These are phyloP conservation scores for Macrotrachela quadricornifera DNA, from an alignment of 1,140 invertebrate species.

Conservation along the genomic window DNA sequence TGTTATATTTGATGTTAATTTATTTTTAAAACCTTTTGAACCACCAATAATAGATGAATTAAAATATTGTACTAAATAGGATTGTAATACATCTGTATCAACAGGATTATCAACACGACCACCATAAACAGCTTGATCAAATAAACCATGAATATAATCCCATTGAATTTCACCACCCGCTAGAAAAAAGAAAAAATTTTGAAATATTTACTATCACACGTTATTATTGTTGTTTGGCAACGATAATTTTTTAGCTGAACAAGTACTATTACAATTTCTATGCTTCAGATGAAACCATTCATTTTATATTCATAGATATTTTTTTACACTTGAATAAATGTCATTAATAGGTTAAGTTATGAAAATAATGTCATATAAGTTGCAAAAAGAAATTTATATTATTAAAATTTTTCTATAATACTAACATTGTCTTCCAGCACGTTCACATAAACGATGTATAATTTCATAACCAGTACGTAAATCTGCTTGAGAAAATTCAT, in stretches of 20 bases:
- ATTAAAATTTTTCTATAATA: not conserved
- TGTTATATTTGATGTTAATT: slow-evolving; percentile 3
- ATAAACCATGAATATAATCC: slow-evolving; percentile 54
- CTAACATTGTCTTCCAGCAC: slow-evolving; percentile 11
- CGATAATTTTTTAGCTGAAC: too few relatives aligned
- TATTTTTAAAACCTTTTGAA: slow-evolving; percentile 18
- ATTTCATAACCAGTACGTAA: slow-evolving; percentile 51
- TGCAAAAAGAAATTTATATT: not conserved
- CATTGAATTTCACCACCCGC: slow-evolving; percentile 36
- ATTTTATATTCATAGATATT: not conserved
- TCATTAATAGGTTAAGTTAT: too few relatives aligned
- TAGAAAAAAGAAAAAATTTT: not conserved
- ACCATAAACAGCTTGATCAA: slow-evolving; percentile 62
- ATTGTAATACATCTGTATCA: slow-evolving; percentile 48
- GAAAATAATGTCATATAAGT: too few relatives aligned
- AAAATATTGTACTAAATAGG: slow-evolving; percentile 54
- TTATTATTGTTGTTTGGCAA: too few relatives aligned
- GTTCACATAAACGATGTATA: slow-evolving; percentile 37
- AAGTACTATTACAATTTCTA: not conserved
- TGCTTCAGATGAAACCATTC: not conserved
- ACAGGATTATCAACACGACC: slow-evolving; percentile 59
- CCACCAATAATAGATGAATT: slow-evolving; percentile 32
- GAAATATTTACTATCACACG: too few relatives aligned
- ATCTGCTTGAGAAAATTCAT: slow-evolving; percentile 69
- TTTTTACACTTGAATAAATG: too few relatives aligned